Base-by-base conservation (phyloP, 2,113 vertebrate species). In the Anolis sagrei region DNA sequence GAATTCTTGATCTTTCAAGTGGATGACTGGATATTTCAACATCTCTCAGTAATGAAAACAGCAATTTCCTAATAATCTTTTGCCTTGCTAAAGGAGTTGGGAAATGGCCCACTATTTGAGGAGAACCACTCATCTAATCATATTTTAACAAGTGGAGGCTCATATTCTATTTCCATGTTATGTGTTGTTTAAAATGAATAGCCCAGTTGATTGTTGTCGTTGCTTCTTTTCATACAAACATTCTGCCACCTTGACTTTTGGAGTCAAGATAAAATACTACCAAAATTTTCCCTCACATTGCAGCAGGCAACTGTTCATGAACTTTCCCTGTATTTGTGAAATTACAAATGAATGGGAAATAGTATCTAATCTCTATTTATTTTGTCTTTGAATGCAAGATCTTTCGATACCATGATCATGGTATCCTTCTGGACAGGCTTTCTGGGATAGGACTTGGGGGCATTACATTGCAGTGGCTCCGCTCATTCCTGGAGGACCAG, bases 1-100 rank as follows among this genome's bases (percentile, higher is more conserved):
- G 49, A 58, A 78, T 78, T 23, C 19, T 34, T 78, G n/a, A 78
- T 78, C n/a, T 78, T 58, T 78, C n/a, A 61, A 58, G 54, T 49
- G 32, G 48, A 32, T 54, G 54, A 21, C 29, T 27, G 51, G 75
- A 77, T n/a, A 77, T 32, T 4, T 32, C 49, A 77, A 19, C 48
- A 34, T 78, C 51, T 51, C 11, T 61, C 51, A 78, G 51, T 32
- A 58, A 76, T 48, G 49, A 76, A 76, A 77, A 77, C n/a, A 77
- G 54, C 32, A 0, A 78, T 61, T 78, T 58, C 7, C 18, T 10
- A 34, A 14, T 58, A 32, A 36, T 72, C 10, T 49, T 78, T 78
- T 21, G 10, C 3, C 7, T 32, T 25, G 10, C 13, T 76, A 48
- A 14, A 76, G 3, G 5, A 76, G 23, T 48, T 54, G 5, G n/a